Evolutionary conservation across 2,888 invertebrate species (phyloP).

Genomic region (Agrenia bidenticulata): DNA sequence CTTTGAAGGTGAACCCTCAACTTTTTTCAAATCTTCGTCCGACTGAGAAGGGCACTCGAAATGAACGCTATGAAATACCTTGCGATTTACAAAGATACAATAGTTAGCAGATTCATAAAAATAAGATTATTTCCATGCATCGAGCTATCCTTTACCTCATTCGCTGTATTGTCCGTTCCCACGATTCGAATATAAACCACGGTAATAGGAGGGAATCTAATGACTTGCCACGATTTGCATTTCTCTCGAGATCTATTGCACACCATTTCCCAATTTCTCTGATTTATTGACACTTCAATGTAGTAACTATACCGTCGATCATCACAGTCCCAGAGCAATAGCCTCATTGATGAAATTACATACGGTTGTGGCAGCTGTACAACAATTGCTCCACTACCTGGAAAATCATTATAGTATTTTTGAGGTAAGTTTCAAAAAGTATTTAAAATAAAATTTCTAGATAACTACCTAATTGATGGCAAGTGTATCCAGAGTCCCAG

Average conservation of each 20-base stretch:
- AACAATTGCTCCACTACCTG: constrained; percentile 86
- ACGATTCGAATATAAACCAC: constrained; percentile 80
- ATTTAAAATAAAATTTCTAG: too few relatives aligned
- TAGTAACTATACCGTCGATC: constrained; percentile 93
- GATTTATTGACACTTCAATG: constrained; percentile 90
- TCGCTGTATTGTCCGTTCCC: constrained; percentile 95
- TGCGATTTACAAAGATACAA: too few relatives aligned
- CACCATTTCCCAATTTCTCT: constrained; percentile 87
- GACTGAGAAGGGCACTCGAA: constrained; percentile 87
- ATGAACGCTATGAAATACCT: constrained; percentile 98
- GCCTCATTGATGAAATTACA: constrained; percentile 81
- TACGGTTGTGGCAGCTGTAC: constrained; percentile 97
- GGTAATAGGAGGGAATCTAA: constrained; percentile 26
- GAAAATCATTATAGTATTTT: too few relatives aligned
- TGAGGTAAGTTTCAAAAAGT: too few relatives aligned
- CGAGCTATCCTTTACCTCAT: constrained; percentile 69
- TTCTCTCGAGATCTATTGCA: constrained; percentile 82
- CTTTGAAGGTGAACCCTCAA: background rate
- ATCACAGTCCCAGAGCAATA: constrained; percentile 97
- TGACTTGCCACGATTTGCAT: constrained; percentile 87
- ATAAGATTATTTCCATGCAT: background rate
- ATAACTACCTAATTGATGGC: constrained; percentile 75
- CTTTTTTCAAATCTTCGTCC: constrained; percentile 39
- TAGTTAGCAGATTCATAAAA: too few relatives aligned
- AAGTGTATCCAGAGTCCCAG: constrained; percentile 94